phyloP scores from a whole-genome alignment of 2,113 vertebrate species.

The Gobius niger region DNA sequence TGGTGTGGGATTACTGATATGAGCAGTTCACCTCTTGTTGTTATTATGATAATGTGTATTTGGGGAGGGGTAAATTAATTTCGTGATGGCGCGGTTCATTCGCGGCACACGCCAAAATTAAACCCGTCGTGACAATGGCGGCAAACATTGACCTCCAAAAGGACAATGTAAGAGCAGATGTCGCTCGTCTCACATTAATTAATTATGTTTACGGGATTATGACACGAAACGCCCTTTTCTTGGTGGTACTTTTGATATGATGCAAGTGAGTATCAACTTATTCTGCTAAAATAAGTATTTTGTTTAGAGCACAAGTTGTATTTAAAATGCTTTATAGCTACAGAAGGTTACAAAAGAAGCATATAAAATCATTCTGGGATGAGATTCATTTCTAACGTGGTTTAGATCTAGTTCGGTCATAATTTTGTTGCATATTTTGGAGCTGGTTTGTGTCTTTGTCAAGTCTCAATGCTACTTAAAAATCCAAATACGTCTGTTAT shows the following conservation, averaged over 20 bases:
- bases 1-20: constrained; percentile 75
- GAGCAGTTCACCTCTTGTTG: constrained; percentile 47
- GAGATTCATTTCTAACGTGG: too few species aligned
- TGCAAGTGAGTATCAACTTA: too few species aligned
- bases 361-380: too few species aligned
- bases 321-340: too few species aligned
- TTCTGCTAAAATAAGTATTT: too few species aligned
- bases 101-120: constrained; percentile 47
- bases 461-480: too few species aligned
- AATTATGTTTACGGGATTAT: constrained; percentile 19
- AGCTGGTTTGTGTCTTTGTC: too few species aligned
- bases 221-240: not conserved
- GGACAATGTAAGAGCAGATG: constrained; percentile 18
- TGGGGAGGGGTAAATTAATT: constrained; percentile 54
- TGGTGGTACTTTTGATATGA: not conserved
- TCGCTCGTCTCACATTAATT: constrained; percentile 59
- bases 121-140: constrained; percentile 50
- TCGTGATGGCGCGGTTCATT: constrained; percentile 58
- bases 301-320: too few species aligned
- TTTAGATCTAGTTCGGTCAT: too few species aligned
- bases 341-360: too few species aligned
- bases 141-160: constrained; percentile 57
- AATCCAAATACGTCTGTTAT: too few species aligned
- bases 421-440: too few species aligned
- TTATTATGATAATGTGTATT: constrained; percentile 17